phyloP scores from a whole-genome alignment of 2,888 invertebrate genomes.

The Agrotis ipsilon region DNA sequence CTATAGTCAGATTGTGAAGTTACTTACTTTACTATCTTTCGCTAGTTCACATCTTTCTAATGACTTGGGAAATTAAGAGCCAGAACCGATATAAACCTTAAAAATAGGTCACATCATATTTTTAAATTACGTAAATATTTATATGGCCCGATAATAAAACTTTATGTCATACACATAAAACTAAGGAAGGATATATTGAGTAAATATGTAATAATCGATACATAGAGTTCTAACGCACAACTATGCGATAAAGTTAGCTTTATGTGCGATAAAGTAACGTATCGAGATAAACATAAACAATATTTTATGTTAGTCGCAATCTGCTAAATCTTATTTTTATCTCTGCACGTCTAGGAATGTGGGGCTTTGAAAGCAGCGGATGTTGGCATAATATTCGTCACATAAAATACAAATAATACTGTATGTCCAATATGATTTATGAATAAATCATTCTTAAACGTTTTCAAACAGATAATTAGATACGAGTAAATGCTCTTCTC shows the following conservation, averaged over 20 bases:
- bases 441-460: too few species aligned
- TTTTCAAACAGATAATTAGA: too few species aligned
- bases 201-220: slow-evolving; percentile 77
- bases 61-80: not conserved
- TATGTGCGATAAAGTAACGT: slow-evolving; percentile 86
- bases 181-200: slow-evolving; percentile 65
- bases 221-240: slow-evolving; percentile 76
- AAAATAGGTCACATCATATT: slow-evolving; percentile 39
- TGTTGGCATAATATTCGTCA: not conserved
- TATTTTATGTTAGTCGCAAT: slow-evolving; percentile 87
- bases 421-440: too few species aligned
- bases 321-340: slow-evolving; percentile 88
- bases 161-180: slow-evolving; percentile 50
- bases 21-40: not conserved
- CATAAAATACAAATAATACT: too few species aligned
- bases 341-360: slow-evolving; percentile 66
- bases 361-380: slow-evolving; percentile 36
- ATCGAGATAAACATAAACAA: slow-evolving; percentile 87
- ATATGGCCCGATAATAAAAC: slow-evolving; percentile 54
- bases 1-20: not conserved
- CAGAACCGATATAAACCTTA: not conserved
- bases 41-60: not conserved
- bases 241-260: slow-evolving; percentile 84
- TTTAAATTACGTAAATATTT: slow-evolving; percentile 57
- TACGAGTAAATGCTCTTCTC: too few species aligned